Conservation (phyloP, 1,140 invertebrate species). For the Anthonomus grandis region DNA sequence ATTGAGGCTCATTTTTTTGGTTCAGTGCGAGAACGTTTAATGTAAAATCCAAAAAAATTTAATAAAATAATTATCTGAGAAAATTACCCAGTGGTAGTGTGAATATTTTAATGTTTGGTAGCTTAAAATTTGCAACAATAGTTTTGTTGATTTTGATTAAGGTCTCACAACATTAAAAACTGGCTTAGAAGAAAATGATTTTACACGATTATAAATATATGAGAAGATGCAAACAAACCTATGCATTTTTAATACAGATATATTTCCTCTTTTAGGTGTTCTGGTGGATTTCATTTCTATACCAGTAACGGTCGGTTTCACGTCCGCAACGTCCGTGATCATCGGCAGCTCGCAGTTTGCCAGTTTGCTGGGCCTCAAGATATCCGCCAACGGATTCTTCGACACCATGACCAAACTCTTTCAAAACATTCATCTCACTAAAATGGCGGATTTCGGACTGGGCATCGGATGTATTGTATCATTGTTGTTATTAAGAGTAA, state of each 20-base stretch:
- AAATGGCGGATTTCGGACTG: conserved; percentile 63
- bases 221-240: not conserved
- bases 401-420: conserved; percentile 65
- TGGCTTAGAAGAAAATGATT: too few species aligned
- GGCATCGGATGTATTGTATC: conserved; percentile 68
- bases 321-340: conserved; percentile 88
- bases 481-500: conserved; percentile 68
- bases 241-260: conserved; percentile 3
- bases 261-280: conserved; percentile 65
- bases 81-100: too few species aligned
- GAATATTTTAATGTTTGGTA: too few species aligned
- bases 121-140: too few species aligned
- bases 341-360: conserved; percentile 88
- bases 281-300: conserved; percentile 92
- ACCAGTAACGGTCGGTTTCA: conserved; percentile 91
- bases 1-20: too few species aligned
- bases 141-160: too few species aligned
- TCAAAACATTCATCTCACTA: conserved; percentile 59
- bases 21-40: too few species aligned
- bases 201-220: not conserved
- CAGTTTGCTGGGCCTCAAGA: conserved; percentile 73
- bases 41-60: too few species aligned
- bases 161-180: too few species aligned
- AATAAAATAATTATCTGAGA: too few species aligned
- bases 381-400: conserved; percentile 68